Conservation (phyloP, 2,113 vertebrate species). For the Glaucidium brasilianum region DNA sequence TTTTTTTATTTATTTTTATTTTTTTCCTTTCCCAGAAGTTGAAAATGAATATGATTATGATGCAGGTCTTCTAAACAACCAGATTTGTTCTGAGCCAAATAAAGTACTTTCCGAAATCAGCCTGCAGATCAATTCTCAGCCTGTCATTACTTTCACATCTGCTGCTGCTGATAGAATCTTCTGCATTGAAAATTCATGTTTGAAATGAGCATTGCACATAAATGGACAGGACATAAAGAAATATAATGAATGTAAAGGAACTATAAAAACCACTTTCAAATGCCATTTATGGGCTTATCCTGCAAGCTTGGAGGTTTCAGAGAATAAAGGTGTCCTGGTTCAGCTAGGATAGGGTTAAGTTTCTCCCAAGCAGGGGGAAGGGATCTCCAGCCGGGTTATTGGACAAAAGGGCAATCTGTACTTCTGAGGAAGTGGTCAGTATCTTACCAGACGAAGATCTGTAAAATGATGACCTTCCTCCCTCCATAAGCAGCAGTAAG, state of each 20-base stretch:
- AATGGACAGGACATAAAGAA: not conserved
- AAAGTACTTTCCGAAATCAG: constrained; percentile 38
- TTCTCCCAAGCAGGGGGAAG: no score
- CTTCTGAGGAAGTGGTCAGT: not conserved
- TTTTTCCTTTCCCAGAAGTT: not conserved
- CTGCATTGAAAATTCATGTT: not conserved
- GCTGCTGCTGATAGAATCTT: not conserved
- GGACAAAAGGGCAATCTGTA: not conserved
- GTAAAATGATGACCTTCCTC: not conserved
- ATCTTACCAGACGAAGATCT: not conserved
- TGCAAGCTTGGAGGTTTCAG: not conserved
- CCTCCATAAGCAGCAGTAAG: not conserved
- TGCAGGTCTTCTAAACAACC: constrained; percentile 12
- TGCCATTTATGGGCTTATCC: not conserved
- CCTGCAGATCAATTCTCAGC: not conserved
- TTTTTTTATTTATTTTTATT: not conserved
- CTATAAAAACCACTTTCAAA: not conserved
- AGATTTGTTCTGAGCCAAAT: constrained; percentile 14
- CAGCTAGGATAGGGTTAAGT: no score
- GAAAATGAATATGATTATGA: not conserved
- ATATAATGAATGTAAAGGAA: not conserved
- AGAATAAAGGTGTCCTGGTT: no score
- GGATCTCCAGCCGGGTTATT: no score
- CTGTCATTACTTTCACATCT: constrained; percentile 42
- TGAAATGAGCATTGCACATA: not conserved